Percentiles rank a stretch among this genome's conserved stretches.
Evolutionary conservation across 2,888 invertebrate species (phyloP).

Genomic region (Drosophila melanosoma): DNA sequence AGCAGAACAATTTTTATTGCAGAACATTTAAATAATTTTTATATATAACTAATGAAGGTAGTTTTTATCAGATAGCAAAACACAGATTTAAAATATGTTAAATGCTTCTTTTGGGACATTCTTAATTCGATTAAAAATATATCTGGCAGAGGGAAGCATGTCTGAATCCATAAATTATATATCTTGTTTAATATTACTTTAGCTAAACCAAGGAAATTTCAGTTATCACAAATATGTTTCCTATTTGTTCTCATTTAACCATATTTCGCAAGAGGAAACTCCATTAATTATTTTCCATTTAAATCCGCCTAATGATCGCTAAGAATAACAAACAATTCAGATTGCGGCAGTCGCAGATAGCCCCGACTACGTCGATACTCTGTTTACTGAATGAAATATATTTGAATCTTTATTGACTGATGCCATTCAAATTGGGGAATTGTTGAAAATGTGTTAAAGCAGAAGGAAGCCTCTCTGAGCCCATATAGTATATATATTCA

Average conservation of each 20-base stretch:
- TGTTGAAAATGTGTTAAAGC: neutral
- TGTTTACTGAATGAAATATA: neutral
- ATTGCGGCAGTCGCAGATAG: neutral
- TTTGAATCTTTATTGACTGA: neutral
- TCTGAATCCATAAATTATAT: neutral
- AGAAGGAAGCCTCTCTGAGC: neutral
- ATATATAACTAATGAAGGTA: constrained; percentile 39
- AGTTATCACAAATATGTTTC: neutral
- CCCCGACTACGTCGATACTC: neutral
- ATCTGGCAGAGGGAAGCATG: neutral
- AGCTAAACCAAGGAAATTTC: constrained; percentile 1
- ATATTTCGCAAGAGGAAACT: constrained; percentile 1
- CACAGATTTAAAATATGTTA: neutral
- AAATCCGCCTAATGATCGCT: constrained; percentile 1
- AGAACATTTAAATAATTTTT: constrained; percentile 62
- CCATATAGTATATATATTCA: neutral
- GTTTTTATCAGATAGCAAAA: constrained; percentile 26
- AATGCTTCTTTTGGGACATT: neutral
- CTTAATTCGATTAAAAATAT: neutral
- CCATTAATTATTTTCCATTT: neutral
- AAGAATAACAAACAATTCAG: constrained; percentile 3
- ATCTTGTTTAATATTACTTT: neutral
- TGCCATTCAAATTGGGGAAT: neutral
- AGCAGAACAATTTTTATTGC: constrained; percentile 12
- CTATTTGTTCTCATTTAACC: neutral